Evolutionary conservation across 2,888 invertebrate species (phyloP), one percentile per base, ranked within the genome.

Genomic region (Scaptomyza tumidula): DNA sequence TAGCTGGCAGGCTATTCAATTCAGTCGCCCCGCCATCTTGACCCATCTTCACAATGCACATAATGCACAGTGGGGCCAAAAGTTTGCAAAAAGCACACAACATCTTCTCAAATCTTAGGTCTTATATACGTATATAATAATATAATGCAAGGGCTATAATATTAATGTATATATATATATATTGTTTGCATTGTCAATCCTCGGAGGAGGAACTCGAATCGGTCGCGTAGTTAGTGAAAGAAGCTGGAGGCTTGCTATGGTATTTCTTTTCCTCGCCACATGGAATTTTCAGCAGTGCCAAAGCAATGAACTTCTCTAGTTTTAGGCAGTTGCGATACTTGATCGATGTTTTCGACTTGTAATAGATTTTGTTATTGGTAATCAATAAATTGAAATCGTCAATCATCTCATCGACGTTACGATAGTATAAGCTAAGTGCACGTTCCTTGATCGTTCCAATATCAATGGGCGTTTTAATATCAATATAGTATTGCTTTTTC

Each of bases 21-120:
- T 66, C 56, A 73, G 37, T 57, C 43, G 9, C 16, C 29, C 54
- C 43, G 9, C 16, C 29, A 29, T 1, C 24, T 24, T 29, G 16
- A 16, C 19, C 45, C 73, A 73, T 74, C 71, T 76, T 76, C 71
- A 44, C 7, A 52, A 7, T 39, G 11, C 13, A 14, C 13, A 14
- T 2, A 14, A 9, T 9, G 56, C 37, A 73, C 65, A 71, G 71
- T 71, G 65, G 65, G 3, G 5, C 1, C 39, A 39, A 39, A 37
- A 29, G 33, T 13, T 13, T 29, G 24, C n/a, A n/a, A n/a, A n/a
- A n/a, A n/a, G n/a, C n/a, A n/a, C n/a, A n/a, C n/a, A n/a, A n/a
- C n/a, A n/a, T n/a, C n/a, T n/a, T n/a, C n/a, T n/a, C n/a, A n/a
- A n/a, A n/a, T n/a, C n/a, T n/a, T n/a, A n/a, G n/a, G n/a, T n/a